Conservation (phyloP, 2,888 invertebrate species). For the Cactoblastis cactorum region DNA sequence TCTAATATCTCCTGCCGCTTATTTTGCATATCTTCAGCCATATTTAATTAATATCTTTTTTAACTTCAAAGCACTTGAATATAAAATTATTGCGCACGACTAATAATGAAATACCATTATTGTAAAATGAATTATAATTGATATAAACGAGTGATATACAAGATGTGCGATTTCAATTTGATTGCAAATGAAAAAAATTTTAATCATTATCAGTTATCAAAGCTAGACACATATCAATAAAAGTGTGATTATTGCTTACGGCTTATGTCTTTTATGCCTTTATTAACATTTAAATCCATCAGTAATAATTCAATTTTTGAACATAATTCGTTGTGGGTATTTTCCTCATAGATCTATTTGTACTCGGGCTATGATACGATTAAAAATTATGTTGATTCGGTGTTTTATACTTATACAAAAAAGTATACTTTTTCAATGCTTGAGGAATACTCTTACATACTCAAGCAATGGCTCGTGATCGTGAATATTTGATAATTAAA, state of each 20-base stretch:
- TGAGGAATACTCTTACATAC: too few relatives aligned
- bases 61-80: slow-evolving; percentile 5
- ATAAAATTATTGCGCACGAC: slow-evolving; percentile 8
- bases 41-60: slow-evolving; percentile 29
- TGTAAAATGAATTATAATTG: slow-evolving; percentile 7
- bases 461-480: too few relatives aligned
- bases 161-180: slow-evolving; percentile 34
- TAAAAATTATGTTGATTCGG: too few relatives aligned
- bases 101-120: not conserved
- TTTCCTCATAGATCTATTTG: too few relatives aligned
- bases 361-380: too few relatives aligned
- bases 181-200: slow-evolving; percentile 60
- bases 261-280: slow-evolving; percentile 24
- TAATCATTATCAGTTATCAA: slow-evolving; percentile 52
- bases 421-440: too few relatives aligned
- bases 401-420: too few relatives aligned
- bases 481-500: too few relatives aligned
- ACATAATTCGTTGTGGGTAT: too few relatives aligned
- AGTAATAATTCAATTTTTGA: too few relatives aligned
- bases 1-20: slow-evolving; percentile 45
- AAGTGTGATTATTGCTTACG: slow-evolving; percentile 44
- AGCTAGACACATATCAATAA: slow-evolving; percentile 42
- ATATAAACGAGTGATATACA: not conserved
- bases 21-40: slow-evolving; percentile 44
- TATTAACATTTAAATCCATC: not conserved